Conservation (phyloP, 2,113 vertebrate genomes). For the Sterna hirundo region DNA sequence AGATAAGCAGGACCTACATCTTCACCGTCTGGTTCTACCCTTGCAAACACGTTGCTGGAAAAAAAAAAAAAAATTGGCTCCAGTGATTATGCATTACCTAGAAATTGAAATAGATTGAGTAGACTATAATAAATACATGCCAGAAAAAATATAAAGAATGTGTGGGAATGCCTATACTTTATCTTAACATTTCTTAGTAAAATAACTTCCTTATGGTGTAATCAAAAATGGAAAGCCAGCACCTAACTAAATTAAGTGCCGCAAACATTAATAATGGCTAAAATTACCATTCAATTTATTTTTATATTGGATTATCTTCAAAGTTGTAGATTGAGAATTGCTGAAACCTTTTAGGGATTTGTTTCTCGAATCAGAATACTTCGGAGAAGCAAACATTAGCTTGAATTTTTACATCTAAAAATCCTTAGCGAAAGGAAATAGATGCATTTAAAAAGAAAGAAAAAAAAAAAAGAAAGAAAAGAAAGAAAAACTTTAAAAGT, state of each 20-base stretch:
- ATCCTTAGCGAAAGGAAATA: slow-evolving; percentile 21
- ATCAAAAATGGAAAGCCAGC: slow-evolving; percentile 34
- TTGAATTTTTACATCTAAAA: slow-evolving; percentile 11
- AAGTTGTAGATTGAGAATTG: background rate
- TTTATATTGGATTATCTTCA: slow-evolving; percentile 24
- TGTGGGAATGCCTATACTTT: slow-evolving; percentile 42
- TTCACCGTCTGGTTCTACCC: background rate
- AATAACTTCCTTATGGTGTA: slow-evolving; percentile 50
- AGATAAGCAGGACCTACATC: background rate
- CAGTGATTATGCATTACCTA: background rate
- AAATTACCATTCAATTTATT: slow-evolving; percentile 28
- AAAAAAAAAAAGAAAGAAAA: no score
- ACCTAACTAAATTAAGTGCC: slow-evolving; percentile 24
- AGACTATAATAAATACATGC: background rate
- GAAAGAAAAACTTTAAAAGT: slow-evolving; percentile 62
- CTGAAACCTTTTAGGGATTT: background rate
- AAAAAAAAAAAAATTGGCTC: background rate
- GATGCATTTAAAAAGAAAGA: background rate
- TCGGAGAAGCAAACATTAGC: background rate
- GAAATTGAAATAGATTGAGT: slow-evolving; percentile 9
- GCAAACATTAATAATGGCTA: slow-evolving; percentile 15
- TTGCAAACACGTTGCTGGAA: background rate
- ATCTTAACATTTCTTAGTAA: slow-evolving; percentile 30
- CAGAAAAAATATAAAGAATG: slow-evolving; percentile 42
- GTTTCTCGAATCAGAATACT: background rate